Percentiles rank a stretch among this genome's conserved stretches.
phyloP scores from a whole-genome alignment of 2,797 vertebrate genomes.

The Sarcoramphus papa region DNA sequence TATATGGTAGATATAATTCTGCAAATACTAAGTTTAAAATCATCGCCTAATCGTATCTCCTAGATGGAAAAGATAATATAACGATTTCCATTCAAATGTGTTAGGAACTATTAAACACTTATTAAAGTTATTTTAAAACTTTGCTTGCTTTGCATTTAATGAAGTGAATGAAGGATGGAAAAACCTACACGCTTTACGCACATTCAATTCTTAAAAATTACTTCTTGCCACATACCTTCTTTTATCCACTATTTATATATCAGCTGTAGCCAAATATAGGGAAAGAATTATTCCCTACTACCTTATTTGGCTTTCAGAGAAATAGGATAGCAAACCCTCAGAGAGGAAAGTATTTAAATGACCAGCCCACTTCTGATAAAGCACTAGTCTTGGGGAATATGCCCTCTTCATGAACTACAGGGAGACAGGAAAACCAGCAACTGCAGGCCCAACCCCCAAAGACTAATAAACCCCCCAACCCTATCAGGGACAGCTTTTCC shows the following conservation, averaged over 20 bases:
- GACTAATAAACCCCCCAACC: not conserved
- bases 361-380: not conserved
- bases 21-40: constrained; percentile 10
- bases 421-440: constrained; percentile 18
- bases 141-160: constrained; percentile 49
- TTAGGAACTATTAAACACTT: constrained; percentile 61
- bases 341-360: constrained; percentile 18
- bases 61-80: constrained; percentile 53
- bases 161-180: constrained; percentile 53
- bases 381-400: not conserved
- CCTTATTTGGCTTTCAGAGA: not conserved
- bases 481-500: not conserved
- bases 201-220: constrained; percentile 54
- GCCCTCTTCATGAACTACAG: not conserved
- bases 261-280: constrained; percentile 7
- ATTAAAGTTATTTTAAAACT: constrained; percentile 64
- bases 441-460: not conserved
- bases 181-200: not conserved
- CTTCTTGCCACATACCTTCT: constrained; percentile 26
- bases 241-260: constrained; percentile 44
- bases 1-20: not conserved
- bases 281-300: not conserved
- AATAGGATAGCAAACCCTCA: constrained; percentile 1
- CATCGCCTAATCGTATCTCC: not conserved
- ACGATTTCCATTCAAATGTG: constrained; percentile 53